phyloP scores from a whole-genome alignment of 1,140 invertebrate species.

The Hylaeus volcanicus region DNA sequence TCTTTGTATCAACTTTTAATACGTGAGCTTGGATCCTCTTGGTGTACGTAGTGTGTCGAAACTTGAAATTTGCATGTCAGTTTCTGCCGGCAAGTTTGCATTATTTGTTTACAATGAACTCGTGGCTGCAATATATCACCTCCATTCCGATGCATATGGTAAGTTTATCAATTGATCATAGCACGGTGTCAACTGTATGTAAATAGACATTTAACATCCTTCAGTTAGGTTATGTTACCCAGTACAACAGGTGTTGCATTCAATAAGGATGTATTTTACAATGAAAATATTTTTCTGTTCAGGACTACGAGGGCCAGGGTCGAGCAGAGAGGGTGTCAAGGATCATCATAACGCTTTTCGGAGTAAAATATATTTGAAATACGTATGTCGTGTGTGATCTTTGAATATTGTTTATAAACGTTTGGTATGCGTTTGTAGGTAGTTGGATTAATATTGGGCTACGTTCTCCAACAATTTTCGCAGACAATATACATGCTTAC shows the following conservation, averaged over 20 bases:
- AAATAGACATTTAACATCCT: background rate
- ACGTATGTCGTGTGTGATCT: background rate
- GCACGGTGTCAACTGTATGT: too few relatives aligned
- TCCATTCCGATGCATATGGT: slow-evolving; percentile 84
- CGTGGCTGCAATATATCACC: slow-evolving; percentile 74
- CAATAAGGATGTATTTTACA: background rate
- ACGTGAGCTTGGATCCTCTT: too few relatives aligned
- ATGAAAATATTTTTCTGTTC: slow-evolving; percentile 47
- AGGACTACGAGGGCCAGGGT: slow-evolving; percentile 96
- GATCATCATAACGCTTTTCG: slow-evolving; percentile 94
- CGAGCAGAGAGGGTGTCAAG: slow-evolving; percentile 93
- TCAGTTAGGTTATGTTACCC: slow-evolving; percentile 32
- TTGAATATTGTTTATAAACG: background rate
- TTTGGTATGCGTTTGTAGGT: slow-evolving; percentile 78
- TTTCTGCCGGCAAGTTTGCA: background rate
- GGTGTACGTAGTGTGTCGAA: background rate
- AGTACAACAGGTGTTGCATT: background rate
- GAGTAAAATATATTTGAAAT: slow-evolving; percentile 80
- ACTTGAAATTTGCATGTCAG: background rate
- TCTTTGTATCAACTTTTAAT: too few relatives aligned
- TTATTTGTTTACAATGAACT: slow-evolving; percentile 63
- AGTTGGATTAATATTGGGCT: slow-evolving; percentile 95
- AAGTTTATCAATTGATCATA: slow-evolving; percentile 42
- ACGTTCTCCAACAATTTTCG: slow-evolving; percentile 96
- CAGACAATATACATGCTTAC: slow-evolving; percentile 96